phyloP scores from a whole-genome alignment of 2,113 vertebrate species.

The Orientallactaga bullata region DNA sequence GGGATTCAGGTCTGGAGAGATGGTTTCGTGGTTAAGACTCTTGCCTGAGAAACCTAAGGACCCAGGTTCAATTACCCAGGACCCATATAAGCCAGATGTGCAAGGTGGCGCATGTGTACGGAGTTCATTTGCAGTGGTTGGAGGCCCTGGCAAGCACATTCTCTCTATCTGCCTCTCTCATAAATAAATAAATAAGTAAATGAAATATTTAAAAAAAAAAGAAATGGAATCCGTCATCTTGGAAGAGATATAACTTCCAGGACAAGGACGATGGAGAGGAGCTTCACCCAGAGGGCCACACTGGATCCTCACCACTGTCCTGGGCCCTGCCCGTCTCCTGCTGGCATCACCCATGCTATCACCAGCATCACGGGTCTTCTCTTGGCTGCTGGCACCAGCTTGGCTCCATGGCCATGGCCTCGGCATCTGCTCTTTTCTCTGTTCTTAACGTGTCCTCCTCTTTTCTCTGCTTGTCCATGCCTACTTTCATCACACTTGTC shows the following conservation, averaged over 20 bases:
- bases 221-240: not conserved
- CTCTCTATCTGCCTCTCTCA: too few relatives aligned
- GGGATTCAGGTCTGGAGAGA: not conserved
- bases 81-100: too few relatives aligned
- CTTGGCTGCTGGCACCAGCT: not conserved
- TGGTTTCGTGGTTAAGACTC: not conserved
- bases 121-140: too few relatives aligned
- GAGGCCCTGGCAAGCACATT: too few relatives aligned
- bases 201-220: too few relatives aligned
- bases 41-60: too few relatives aligned
- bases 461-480: not conserved
- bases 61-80: too few relatives aligned
- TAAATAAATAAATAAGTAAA: too few relatives aligned
- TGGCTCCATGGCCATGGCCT: not conserved
- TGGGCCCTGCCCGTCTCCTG: not conserved
- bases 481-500: not conserved
- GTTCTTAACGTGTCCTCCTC: not conserved
- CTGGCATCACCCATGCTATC: too few relatives aligned
- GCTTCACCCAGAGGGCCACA: not conserved
- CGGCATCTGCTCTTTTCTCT: not conserved
- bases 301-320: not conserved
- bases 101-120: too few relatives aligned
- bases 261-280: not conserved
- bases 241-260: not conserved
- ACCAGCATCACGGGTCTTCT: rapidly evolving